Percentiles rank a stretch among this genome's conserved stretches.
These are phyloP conservation scores for Petromus typicus DNA, from an alignment of 2,113 vertebrate species.

Conservation along the genomic window DNA sequence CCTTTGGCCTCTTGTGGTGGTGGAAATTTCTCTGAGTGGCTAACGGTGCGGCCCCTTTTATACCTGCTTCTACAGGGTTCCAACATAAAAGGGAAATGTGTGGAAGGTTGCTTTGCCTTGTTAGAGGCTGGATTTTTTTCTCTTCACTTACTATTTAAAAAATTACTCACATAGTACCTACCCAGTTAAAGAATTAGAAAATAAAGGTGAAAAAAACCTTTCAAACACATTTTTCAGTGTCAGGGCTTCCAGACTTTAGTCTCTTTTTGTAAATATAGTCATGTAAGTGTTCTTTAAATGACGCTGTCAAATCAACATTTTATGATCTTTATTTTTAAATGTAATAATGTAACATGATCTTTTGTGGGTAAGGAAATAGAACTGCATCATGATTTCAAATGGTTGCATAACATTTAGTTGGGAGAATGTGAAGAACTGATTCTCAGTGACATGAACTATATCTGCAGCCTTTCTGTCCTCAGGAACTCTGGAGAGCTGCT, in stretches of 20 bases:
- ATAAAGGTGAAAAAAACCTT: background rate
- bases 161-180: background rate
- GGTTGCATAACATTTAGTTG: background rate
- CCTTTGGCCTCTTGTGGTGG: background rate
- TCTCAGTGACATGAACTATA: background rate
- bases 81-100: background rate
- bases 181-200: constrained; percentile 44
- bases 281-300: background rate
- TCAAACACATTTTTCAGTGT: background rate
- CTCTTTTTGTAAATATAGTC: background rate
- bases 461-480: background rate
- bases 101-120: background rate
- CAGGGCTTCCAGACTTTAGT: background rate
- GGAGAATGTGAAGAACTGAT: background rate
- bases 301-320: background rate
- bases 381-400: background rate
- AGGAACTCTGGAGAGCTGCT: constrained; percentile 66
- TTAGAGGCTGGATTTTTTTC: constrained; percentile 54
- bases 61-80: background rate
- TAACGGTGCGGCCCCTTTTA: background rate
- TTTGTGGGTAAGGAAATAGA: background rate
- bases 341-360: background rate
- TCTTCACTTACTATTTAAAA: constrained; percentile 58
- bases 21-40: constrained; percentile 1
- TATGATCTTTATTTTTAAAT: constrained; percentile 43